These are phyloP conservation scores for Pseudopodoces humilis DNA, from an alignment of 2,113 vertebrate species.

Conservation along the genomic window DNA sequence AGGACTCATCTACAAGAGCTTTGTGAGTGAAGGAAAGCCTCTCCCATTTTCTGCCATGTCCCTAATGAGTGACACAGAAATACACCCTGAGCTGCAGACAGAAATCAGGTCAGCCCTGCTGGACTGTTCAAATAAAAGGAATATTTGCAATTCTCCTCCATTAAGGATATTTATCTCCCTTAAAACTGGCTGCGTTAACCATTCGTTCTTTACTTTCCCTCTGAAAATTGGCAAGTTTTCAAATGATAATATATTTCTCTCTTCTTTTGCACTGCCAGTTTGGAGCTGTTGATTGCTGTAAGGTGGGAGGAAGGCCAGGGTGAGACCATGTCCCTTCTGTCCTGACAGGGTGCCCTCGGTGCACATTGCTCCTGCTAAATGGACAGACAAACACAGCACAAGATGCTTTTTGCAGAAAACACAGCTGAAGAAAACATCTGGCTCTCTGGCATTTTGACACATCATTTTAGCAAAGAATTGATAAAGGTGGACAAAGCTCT, in stretches of 20 bases:
- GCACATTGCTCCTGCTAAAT: background rate
- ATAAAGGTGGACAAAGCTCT: background rate
- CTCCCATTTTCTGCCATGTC: background rate
- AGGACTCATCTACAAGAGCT: background rate
- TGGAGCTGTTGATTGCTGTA: background rate
- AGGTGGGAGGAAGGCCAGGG: background rate
- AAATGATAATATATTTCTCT: background rate
- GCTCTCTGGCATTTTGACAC: background rate
- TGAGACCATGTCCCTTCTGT: background rate
- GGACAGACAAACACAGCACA: background rate
- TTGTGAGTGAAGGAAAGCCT: background rate
- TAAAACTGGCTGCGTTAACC: background rate
- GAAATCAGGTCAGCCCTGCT: background rate
- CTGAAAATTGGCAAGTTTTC: background rate
- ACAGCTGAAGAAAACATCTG: background rate
- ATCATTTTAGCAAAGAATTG: background rate
- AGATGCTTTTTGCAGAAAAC: background rate
- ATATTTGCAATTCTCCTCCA: background rate
- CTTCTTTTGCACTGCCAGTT: background rate
- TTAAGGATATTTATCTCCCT: constrained; percentile 8
- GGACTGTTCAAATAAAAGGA: background rate
- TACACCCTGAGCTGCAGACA: background rate
- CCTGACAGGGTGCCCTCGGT: background rate
- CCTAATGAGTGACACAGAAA: background rate
- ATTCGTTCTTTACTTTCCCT: background rate